Base-by-base conservation (phyloP, 2,888 invertebrate genomes). In the Drosophila nr. perissopoda region DNA sequence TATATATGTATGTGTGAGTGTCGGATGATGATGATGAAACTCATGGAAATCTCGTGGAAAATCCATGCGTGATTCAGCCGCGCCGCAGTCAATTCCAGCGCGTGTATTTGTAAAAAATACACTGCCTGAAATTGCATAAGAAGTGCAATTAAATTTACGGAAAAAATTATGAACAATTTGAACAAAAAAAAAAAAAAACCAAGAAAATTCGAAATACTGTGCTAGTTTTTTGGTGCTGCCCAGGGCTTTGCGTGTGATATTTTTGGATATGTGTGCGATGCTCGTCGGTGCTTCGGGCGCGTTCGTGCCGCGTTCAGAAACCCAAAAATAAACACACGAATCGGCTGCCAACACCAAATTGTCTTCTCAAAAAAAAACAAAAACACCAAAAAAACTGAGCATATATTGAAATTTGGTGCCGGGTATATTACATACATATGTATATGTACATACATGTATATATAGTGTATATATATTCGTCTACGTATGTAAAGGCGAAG, bases 221-320 rank as follows among this genome's bases (percentile, higher is more conserved):
- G 82, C 88, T 83, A 88, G 82, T 82, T 90, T 87, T 74, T 62
- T 72, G 75, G 75, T 74, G 82, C 79, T 89, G 83, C 92, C 91
- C 91, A 91, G 92, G 91, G 86, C 89, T 88, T 82, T 82, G 87
- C 90, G 86, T 86, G 90, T 91, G 91, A 89, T 91, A 91, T 91
- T 91, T 91, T 91, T 91, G 91, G 91, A 90, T 74, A 78, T 85
- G 83, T 87, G 82, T 82, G 82, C 74, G 46, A 46, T 16, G 81
- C 77, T 86, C 81, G 75, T 78, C 54, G 49, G 31, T 56, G 53
- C 70, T 67, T 88, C 83, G 83, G 86, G 77, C 71, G 67, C 48
- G 71, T 80, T 92, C 92, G 92, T 76, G 74, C 69, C 56, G 58
- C 76, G 71, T 69, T 73, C 46, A 46, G 4, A 62, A 71, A 61